phyloP scores from a whole-genome alignment of 2,888 invertebrate species.

The Leptinotarsa haldemani region DNA sequence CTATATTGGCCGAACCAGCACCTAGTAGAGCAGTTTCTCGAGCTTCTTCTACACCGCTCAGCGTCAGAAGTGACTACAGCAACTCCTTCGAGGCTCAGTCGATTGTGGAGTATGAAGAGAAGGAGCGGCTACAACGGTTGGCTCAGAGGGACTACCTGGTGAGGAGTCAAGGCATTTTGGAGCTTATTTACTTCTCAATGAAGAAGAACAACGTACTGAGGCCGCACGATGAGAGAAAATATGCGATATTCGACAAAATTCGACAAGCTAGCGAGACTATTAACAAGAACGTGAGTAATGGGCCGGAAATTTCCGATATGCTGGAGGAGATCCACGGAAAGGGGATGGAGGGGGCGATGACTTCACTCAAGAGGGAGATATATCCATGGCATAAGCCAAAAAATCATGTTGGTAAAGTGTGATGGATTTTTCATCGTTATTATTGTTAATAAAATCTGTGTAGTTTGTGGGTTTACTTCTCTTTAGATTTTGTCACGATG shows the following conservation, averaged over 20 bases:
- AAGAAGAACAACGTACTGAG: constrained; percentile 76
- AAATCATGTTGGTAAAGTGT: constrained; percentile 34
- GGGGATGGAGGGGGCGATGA: constrained; percentile 43
- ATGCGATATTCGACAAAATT: constrained; percentile 70
- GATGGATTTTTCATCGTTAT: constrained; percentile 16
- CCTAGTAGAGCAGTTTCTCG: constrained; percentile 26
- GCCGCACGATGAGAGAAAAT: constrained; percentile 75
- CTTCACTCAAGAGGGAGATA: constrained; percentile 37
- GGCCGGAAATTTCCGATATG: constrained; percentile 61
- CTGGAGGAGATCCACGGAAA: constrained; percentile 57
- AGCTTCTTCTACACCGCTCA: constrained; percentile 40
- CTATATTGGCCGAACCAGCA: constrained; percentile 15
- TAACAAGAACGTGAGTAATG: constrained; percentile 48
- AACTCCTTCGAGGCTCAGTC: constrained; percentile 75
- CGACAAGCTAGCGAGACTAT: constrained; percentile 53
- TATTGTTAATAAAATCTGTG: constrained; percentile 26
- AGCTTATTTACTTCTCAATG: constrained; percentile 76
- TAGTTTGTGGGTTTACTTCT: not conserved
- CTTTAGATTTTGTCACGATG: not conserved
- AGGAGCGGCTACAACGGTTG: constrained; percentile 74
- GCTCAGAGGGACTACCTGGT: constrained; percentile 78
- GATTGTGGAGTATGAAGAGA: constrained; percentile 79
- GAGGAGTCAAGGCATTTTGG: constrained; percentile 76
- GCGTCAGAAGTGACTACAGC: constrained; percentile 37
- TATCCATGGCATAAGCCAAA: constrained; percentile 41